Evolutionary conservation across 2,113 vertebrate species (phyloP), one percentile per base, ranked within the genome.

Genomic region (Anolis sagrei): DNA sequence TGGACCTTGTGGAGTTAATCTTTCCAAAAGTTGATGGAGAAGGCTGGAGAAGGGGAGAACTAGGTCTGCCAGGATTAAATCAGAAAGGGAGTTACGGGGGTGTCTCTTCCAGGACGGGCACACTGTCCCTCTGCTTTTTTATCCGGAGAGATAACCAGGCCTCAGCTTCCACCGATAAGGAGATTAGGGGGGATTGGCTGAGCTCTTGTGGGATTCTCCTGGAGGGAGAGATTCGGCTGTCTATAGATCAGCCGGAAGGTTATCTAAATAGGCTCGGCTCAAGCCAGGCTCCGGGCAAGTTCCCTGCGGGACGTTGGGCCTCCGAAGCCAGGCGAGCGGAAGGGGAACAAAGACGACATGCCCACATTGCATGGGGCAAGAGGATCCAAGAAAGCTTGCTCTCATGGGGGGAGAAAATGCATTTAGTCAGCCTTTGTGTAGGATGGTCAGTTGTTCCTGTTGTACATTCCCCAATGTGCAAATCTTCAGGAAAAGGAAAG

Each of bases 121-220:
- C 90, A 23, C 81, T 76, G 86, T 87, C 94, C 91, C 92, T 88
- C 92, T 78, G 39, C 39, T 64, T 93, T 92, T 90, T 95, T 86
- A 94, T 95, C 93, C 90, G 0, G 1, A 0, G 7, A 94, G 95
- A 95, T 95, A 95, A 94, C 87, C 91, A 87, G 93, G 89, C 93
- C 95, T 88, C 79, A 93, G 95, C 93, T 95, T 87, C 93, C 95
- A 92, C 84, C 13, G 96, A 96, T 97, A 96, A 97, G 96, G 82
- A 96, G 96, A 96, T 96, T 96, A 96, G 86, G 94, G 85, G 9
- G 91, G 94, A 91, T 93, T 93, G 95, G 92, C 93, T 96, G 95
- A 91, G 95, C 95, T 94, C 95, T 96, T 92, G 95, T 36, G 89
- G 93, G 94, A 94, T 94, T 86, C 94, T 95, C 93, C 91, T 85